Base-by-base conservation (phyloP, 1,140 invertebrate genomes). In the Hypsibius dujardini region DNA sequence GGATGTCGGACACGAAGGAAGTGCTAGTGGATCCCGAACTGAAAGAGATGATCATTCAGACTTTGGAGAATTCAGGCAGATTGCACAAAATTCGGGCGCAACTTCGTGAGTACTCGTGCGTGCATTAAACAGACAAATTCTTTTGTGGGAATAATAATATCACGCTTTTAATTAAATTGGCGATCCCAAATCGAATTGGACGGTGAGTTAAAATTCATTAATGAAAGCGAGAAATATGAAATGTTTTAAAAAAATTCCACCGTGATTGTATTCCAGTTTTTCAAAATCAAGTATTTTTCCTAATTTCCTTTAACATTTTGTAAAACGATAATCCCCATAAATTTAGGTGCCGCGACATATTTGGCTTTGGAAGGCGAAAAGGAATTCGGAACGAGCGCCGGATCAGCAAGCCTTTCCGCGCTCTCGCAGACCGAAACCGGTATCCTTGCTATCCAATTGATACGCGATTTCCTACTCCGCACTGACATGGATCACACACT, bases 31-130 rank as follows among this genome's bases (percentile, higher is more conserved):
- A 67, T 67, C 12, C 62, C 3, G 62, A 67, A 42, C 62, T 67
- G 62, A 67, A 67, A 42, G 62, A 67, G 42, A 67, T 67, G 62
- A 42, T 67, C 12, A 67, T 67, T 12, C 12, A 67, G 12, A 42
- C 62, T 45, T 67, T 67, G 62, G 62, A 67, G 3, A 45, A 12
- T 15, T 7, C 12, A 3, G 62, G 62, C 3, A 12, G 7, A 3
- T 42, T 67, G 3, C 12, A 12, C 12, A 67, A 42, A 12, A 7
- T 67, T 12, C 62, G 62, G 12, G 62, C 62, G 12, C 62, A 67
- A 45, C 42, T 67, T 15, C 62, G 62, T 42, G 28, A 28, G 28
- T 28, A 28, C 28, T 28, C 28, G 28, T 28, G 28, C 28, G 28
- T 28, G 28, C 28, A 28, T 28, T 28, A 28, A 28, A 28, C 28